Evolutionary conservation across 2,888 invertebrate species (phyloP).

Genomic region (Perizoma affinitatum): DNA sequence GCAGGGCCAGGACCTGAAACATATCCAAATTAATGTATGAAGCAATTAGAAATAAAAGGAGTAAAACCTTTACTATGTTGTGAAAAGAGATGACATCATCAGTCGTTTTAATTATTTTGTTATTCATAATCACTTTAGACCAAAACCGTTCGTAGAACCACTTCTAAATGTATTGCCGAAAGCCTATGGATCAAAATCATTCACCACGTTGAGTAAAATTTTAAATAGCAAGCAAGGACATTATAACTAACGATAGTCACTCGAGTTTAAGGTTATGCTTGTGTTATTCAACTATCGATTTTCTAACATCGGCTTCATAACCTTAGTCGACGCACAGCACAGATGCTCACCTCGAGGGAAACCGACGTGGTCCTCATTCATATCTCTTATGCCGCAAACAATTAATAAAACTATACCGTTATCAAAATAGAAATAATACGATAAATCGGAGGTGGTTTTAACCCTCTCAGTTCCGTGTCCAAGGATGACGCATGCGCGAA

Average conservation of each 20-base stretch:
- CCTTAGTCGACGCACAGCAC: conserved; percentile 37
- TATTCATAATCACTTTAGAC: conserved; percentile 23
- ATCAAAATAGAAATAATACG: conserved; percentile 34
- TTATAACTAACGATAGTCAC: conserved; percentile 17
- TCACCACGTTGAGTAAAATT: neutral
- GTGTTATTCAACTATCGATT: conserved; percentile 78
- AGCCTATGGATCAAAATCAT: neutral
- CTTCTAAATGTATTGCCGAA: neutral
- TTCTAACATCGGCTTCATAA: conserved; percentile 51
- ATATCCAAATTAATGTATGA: conserved; percentile 66
- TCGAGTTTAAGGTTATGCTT: conserved; percentile 66
- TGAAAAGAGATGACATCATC: conserved; percentile 28
- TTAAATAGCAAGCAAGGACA: neutral
- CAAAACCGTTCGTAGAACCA: neutral
- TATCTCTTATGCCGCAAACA: conserved; percentile 84
- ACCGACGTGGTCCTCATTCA: conserved; percentile 96
- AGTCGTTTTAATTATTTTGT: conserved; percentile 29
- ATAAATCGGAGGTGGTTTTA: conserved; percentile 36
- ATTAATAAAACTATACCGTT: conserved; percentile 61
- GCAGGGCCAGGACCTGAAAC: conserved; percentile 91
- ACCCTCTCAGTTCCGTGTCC: conserved; percentile 31
- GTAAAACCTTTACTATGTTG: neutral
- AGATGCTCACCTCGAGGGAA: conserved; percentile 89
- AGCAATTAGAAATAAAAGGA: conserved; percentile 37
- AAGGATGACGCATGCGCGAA: conserved; percentile 58